A percentile compares a stretch with the other conserved stretches of the same genome.
Conservation (phyloP, 2,113 vertebrate genomes). For the Pollimyrus isidori region DNA sequence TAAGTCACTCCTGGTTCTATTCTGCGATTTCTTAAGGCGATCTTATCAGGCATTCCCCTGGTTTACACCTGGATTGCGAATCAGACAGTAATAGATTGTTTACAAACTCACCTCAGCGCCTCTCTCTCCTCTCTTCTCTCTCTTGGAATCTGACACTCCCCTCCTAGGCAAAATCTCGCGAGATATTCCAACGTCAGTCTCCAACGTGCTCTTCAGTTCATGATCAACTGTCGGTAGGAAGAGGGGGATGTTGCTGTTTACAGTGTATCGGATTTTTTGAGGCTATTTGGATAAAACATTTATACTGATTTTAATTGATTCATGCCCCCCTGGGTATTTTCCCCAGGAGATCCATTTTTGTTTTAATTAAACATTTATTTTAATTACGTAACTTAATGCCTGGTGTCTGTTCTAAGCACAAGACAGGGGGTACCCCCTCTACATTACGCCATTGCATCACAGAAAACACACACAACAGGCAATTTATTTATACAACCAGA, state of each 20-base stretch:
- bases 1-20: slow-evolving; percentile 19
- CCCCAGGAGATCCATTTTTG: neutral
- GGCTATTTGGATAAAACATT: neutral
- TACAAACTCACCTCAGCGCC: slow-evolving; percentile 72
- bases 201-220: neutral
- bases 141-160: slow-evolving; percentile 71
- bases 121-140: slow-evolving; percentile 56
- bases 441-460: neutral
- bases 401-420: neutral
- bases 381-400: neutral
- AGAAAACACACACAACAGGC: neutral
- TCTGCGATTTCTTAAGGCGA: neutral
- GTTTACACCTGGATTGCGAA: slow-evolving; percentile 13
- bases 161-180: slow-evolving; percentile 55
- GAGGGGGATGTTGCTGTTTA: neutral
- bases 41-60: neutral
- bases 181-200: slow-evolving; percentile 34
- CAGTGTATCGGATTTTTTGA: neutral
- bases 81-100: slow-evolving; percentile 59
- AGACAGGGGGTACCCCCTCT: neutral
- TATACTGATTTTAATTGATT: neutral
- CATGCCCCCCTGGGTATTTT: neutral
- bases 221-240: neutral
- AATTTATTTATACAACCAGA: neutral
- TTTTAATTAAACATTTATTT: neutral